Evolutionary conservation across 2,113 vertebrate genomes (phyloP).

Genomic region (Percopsis transmontana): DNA sequence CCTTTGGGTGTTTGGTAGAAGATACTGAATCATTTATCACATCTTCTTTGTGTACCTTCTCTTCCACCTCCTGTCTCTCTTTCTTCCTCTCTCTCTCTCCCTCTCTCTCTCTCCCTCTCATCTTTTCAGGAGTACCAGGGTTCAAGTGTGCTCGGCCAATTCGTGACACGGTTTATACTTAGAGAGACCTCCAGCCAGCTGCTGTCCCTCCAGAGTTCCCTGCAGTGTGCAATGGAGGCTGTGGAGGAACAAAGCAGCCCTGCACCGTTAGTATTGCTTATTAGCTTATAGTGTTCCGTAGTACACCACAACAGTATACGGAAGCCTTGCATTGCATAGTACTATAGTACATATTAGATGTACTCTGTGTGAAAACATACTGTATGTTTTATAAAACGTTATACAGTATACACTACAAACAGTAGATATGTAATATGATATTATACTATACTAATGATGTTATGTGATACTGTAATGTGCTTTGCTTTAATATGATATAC

Average conservation of each 20-base stretch:
- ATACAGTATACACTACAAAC: no score
- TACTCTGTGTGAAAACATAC: no score
- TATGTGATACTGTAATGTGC: neutral
- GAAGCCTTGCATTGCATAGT: neutral
- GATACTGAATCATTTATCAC: slow-evolving; percentile 8
- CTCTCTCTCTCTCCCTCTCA: neutral
- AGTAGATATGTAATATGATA: no score
- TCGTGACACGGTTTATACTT: slow-evolving; percentile 94
- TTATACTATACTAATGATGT: neutral
- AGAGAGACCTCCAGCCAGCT: slow-evolving; percentile 92
- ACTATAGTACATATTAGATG: no score
- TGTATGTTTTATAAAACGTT: no score
- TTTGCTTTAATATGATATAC: neutral
- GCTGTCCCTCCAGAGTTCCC: slow-evolving; percentile 89
- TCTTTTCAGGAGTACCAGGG: slow-evolving; percentile 87
- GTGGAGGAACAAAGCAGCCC: slow-evolving; percentile 87
- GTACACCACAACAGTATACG: neutral
- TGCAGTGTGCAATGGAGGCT: slow-evolving; percentile 92
- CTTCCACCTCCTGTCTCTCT: neutral
- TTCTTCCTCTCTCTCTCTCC: neutral
- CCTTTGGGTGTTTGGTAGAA: slow-evolving; percentile 17
- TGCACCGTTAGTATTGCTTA: slow-evolving; percentile 71
- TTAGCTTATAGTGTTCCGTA: neutral
- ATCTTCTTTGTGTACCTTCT: neutral
- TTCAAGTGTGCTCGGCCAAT: slow-evolving; percentile 92